Conservation (phyloP, 2,888 invertebrate genomes). For the Epinotia nisella region DNA sequence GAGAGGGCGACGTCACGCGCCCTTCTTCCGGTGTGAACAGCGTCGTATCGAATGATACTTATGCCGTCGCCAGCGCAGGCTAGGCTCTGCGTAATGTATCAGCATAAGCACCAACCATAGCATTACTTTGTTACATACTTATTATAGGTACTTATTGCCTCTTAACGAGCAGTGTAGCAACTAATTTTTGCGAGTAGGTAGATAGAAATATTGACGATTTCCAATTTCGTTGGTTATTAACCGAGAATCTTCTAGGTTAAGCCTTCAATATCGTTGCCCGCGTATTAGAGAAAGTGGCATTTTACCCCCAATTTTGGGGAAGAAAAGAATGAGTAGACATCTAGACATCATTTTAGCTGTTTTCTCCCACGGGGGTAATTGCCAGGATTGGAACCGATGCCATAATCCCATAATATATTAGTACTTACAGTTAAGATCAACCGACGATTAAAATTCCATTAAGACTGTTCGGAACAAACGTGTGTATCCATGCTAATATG, state of each 20-base stretch:
- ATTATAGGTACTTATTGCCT: neutral
- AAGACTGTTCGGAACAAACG: too few relatives aligned
- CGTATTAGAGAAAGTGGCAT: too few relatives aligned
- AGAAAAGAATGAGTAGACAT: too few relatives aligned
- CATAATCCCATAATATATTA: too few relatives aligned
- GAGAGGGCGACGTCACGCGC: conserved; percentile 75
- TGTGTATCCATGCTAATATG: too few relatives aligned
- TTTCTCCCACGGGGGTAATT: too few relatives aligned
- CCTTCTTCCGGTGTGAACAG: conserved; percentile 71
- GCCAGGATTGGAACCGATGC: too few relatives aligned
- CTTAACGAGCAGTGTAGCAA: neutral
- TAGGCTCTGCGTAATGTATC: conserved; percentile 50
- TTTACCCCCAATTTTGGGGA: too few relatives aligned
- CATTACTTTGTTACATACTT: neutral
- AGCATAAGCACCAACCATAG: conserved; percentile 45
- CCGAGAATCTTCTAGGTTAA: neutral
- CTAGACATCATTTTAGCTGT: too few relatives aligned
- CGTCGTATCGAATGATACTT: conserved; percentile 57
- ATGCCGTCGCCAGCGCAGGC: conserved; percentile 45
- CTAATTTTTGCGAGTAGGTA: neutral
- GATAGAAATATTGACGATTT: neutral
- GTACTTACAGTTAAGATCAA: too few relatives aligned
- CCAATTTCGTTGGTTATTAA: neutral
- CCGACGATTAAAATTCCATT: too few relatives aligned
- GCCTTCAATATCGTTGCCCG: too few relatives aligned